Conservation (phyloP, 2,113 vertebrate genomes). For the Fulmarus glacialis region DNA sequence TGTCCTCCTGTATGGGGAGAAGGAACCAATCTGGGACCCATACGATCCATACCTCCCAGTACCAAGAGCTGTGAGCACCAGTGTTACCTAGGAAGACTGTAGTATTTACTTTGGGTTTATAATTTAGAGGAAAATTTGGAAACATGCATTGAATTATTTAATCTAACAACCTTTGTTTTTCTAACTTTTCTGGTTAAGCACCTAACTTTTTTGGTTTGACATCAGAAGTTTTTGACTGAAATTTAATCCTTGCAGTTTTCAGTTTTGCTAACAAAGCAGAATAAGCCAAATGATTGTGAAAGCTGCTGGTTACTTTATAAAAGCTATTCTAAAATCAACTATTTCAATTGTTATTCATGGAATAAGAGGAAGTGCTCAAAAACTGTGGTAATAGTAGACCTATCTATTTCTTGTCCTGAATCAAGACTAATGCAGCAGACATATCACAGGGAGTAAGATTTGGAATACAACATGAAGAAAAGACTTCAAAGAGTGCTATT, state of each 20-base stretch:
- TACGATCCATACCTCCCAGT: neutral
- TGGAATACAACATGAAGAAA: neutral
- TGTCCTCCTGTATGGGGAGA: neutral
- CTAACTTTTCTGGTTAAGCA: neutral
- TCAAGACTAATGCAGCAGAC: neutral
- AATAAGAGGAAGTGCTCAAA: neutral
- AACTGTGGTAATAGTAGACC: neutral
- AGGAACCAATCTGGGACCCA: rapidly evolving
- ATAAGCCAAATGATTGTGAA: neutral
- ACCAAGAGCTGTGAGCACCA: neutral
- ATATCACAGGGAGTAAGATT: neutral
- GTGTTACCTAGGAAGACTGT: neutral
- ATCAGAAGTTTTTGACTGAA: neutral
- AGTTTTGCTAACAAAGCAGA: neutral
- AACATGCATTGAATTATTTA: neutral
- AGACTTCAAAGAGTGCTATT: neutral
- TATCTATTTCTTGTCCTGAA: neutral
- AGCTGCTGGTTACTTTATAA: neutral
- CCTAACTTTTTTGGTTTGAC: neutral
- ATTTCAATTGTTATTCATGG: neutral
- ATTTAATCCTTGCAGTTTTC: neutral
- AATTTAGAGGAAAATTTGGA: neutral
- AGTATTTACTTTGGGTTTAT: neutral
- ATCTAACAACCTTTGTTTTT: neutral
- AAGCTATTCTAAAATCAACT: neutral